Evolutionary conservation across 2,888 invertebrate genomes (phyloP).

Genomic region (Xylocampa areola): DNA sequence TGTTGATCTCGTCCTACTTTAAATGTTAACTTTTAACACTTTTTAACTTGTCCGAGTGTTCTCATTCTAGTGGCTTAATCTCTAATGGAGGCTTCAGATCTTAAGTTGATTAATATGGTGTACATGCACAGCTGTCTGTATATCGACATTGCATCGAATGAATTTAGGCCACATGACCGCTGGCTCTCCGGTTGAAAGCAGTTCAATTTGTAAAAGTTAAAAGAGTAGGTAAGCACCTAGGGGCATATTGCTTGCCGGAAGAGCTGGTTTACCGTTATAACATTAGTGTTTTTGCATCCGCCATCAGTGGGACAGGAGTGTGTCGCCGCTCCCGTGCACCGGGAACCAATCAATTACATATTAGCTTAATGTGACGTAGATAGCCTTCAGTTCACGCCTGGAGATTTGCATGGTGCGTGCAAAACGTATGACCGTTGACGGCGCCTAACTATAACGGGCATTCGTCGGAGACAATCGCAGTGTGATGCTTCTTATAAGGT

Average conservation of each 20-base stretch:
- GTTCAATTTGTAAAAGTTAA: slow-evolving; percentile 72
- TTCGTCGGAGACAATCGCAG: slow-evolving; percentile 71
- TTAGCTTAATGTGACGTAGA: slow-evolving; percentile 87
- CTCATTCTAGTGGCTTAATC: slow-evolving; percentile 60
- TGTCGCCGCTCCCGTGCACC: slow-evolving; percentile 75
- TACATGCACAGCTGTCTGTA: slow-evolving; percentile 61
- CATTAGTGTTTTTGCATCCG: slow-evolving; percentile 87
- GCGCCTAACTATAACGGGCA: slow-evolving; percentile 72
- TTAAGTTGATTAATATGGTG: slow-evolving; percentile 68
- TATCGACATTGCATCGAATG: slow-evolving; percentile 57
- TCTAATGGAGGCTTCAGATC: slow-evolving; percentile 63
- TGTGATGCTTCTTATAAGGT: slow-evolving; percentile 72
- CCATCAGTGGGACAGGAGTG: slow-evolving; percentile 85
- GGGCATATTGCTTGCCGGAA: slow-evolving; percentile 72
- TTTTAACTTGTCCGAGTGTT: slow-evolving; percentile 64
- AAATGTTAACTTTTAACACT: slow-evolving; percentile 66
- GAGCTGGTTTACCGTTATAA: slow-evolving; percentile 78
- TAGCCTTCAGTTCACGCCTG: slow-evolving; percentile 73
- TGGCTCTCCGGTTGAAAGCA: slow-evolving; percentile 67
- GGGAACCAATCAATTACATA: slow-evolving; percentile 88
- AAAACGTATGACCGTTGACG: slow-evolving; percentile 68
- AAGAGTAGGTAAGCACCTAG: slow-evolving; percentile 61
- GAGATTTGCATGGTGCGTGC: slow-evolving; percentile 79
- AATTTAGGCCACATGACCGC: slow-evolving; percentile 66
- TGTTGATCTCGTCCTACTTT: slow-evolving; percentile 68